Percentiles rank a stretch among this genome's conserved stretches.
These are phyloP conservation scores for Apostichopus leukothele DNA, from an alignment of 53 echinoderm and acorn worm species.

Conservation along the genomic window DNA sequence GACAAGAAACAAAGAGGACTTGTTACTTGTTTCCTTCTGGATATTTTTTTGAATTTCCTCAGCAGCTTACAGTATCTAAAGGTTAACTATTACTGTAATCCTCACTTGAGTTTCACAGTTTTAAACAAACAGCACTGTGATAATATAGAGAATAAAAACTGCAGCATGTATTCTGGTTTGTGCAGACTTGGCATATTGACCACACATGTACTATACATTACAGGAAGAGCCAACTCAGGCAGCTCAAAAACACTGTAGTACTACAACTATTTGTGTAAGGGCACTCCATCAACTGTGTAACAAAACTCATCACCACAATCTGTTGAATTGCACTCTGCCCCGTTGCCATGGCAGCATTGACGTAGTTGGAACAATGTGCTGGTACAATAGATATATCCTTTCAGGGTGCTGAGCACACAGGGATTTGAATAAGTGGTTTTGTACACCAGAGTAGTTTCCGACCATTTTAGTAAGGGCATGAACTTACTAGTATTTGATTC, in stretches of 20 bases:
- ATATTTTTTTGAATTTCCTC: too few relatives aligned
- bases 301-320: neutral
- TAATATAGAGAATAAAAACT: too few relatives aligned
- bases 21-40: too few relatives aligned
- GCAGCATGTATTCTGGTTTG: too few relatives aligned
- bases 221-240: neutral
- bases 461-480: constrained; percentile 7
- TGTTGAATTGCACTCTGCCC: constrained; percentile 37
- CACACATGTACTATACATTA: neutral
- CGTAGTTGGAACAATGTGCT: constrained; percentile 40
- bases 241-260: neutral
- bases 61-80: too few relatives aligned
- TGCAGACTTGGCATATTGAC: neutral
- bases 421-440: constrained; percentile 37
- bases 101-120: too few relatives aligned
- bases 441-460: neutral
- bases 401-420: constrained; percentile 30
- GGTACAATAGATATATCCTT: constrained; percentile 30
- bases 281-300: neutral
- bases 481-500: neutral
- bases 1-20: too few relatives aligned
- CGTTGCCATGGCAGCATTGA: constrained; percentile 44
- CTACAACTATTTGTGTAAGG: constrained; percentile 17
- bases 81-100: too few relatives aligned
- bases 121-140: too few relatives aligned